Percentiles rank a stretch among this genome's conserved stretches.
phyloP scores from a whole-genome alignment of 1,140 invertebrate genomes.

The Caenorhabditis inopinata region DNA sequence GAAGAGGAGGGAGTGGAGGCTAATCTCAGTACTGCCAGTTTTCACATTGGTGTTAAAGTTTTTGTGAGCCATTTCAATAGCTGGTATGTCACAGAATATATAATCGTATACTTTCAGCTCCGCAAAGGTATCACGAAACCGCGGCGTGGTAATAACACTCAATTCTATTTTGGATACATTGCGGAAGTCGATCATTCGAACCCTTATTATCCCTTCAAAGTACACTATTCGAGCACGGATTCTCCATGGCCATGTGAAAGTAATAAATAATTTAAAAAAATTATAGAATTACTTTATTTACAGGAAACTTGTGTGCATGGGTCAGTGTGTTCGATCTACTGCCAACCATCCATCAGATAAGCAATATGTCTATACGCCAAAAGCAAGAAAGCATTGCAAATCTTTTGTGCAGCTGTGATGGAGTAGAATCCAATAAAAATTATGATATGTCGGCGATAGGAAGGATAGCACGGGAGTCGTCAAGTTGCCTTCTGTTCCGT shows the following conservation, averaged over 20 bases:
- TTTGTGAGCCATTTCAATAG: not conserved
- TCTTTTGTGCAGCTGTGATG: not conserved
- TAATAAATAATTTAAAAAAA: not conserved
- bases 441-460: not conserved
- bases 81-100: not conserved
- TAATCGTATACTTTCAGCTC: not conserved
- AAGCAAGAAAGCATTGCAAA: not conserved
- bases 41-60: not conserved
- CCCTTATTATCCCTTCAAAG: conserved; percentile 24
- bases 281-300: not conserved
- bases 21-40: not conserved
- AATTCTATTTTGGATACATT: conserved; percentile 5
- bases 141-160: not conserved
- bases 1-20: not conserved
- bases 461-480: not conserved
- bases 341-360: not conserved
- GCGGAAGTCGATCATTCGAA: not conserved
- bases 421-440: not conserved
- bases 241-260: conserved; percentile 9
- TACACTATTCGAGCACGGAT: conserved; percentile 10
- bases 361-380: not conserved
- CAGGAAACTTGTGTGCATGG: conserved; percentile 3
- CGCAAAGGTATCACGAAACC: conserved; percentile 4
- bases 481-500: not conserved
- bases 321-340: conserved; percentile 8